Evolutionary conservation across 1,140 invertebrate species (phyloP), one percentile per base, ranked within the genome.

Genomic region (Pinna nobilis): DNA sequence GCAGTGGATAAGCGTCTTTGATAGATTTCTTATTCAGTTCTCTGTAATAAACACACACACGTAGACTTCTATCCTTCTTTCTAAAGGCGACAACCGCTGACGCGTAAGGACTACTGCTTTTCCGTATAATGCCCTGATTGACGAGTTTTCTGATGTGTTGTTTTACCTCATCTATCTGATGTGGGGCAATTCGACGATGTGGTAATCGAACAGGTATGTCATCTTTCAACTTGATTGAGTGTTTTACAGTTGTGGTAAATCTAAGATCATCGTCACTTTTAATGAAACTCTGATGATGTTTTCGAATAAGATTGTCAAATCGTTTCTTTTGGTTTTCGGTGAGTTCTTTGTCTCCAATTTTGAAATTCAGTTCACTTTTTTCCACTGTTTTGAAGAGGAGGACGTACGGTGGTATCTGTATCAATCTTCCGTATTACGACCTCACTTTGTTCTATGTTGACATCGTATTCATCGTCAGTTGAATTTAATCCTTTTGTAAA

Each of bases 41-140:
- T 28, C 77, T 23, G 39, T 63, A 77, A 51, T 83, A 89, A 0
- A 91, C 51, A 55, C 78, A 82, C 3, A 82, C 20, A 4, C 78
- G 20, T 25, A 77, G 18, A 18, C 11, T 57, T 11, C 67, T 78
- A 65, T 82, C 79, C 37, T 71, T 70, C 55, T 80, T 82, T 35
- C 63, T 35, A 44, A 70, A 72, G 11, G 76, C 35, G 6, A 77
- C 76, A 18, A 66, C 53, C 20, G 76, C 60, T 15, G 66, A 25
- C n/a, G 76, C 70, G 55, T 77, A 77, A 11, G 70, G 61, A 57
- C 59, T 74, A 11, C 18, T 64, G 53, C 66, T 66, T 32, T 64
- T 60, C 4, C 53, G 39, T 23, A 70, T 74, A 23, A 78, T 67
- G n/a, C 55, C 49, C 47, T 63, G 55, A 11, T 61, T 55, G 3